Base-by-base conservation (phyloP, 2,888 invertebrate species). In the Schizotus pectinicornis region DNA sequence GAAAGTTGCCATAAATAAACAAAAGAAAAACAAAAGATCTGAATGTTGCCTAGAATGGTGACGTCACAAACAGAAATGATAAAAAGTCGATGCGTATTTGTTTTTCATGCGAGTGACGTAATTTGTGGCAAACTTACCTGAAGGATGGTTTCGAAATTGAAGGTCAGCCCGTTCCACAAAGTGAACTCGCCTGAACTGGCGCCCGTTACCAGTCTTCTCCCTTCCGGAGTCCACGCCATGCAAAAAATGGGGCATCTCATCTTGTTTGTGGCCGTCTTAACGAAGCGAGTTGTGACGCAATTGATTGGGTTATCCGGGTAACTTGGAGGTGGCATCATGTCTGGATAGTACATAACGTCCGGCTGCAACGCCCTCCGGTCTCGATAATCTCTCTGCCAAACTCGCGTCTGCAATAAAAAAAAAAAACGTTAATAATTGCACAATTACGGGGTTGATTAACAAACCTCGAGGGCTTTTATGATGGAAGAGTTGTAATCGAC, bases 121-220 rank as follows among this genome's bases (percentile, higher is more conserved):
- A 22, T 35, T 9, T 35, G 49, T 56, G 52, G 30, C 12, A 36
- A 38, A 33, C 77, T 73, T 79, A 94, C 94, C 88, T 99, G 99
- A 45, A 99, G 84, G 79, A 99, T 99, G n/a, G 99, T 99, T 84
- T 99, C 99, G 83, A 99, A 99, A 83, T 99, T 99, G 81, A 99
- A 99, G n/a, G 98, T 99, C 30, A 99, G 86, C 31, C 99, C 99
- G 84, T 99, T 99, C 99, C 99, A 99, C 2, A 99, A 83, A 0
- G 99, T 99, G 76, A 99, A 99, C 81, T 99, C 99, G 39, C 99
- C 99, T 53, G 98, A 98, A 30, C 98, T 98, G 13, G 99, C 98
- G 7, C 99, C 99, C 1, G 99, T 99, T 5, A 99, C 94, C 61
- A 99, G 83, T 67, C 99, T 87, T 65, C 99, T 87, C 8, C 99